These are phyloP conservation scores for Lordiphosa fenestrarum DNA, from an alignment of 2,888 invertebrate genomes.

Conservation along the genomic window DNA sequence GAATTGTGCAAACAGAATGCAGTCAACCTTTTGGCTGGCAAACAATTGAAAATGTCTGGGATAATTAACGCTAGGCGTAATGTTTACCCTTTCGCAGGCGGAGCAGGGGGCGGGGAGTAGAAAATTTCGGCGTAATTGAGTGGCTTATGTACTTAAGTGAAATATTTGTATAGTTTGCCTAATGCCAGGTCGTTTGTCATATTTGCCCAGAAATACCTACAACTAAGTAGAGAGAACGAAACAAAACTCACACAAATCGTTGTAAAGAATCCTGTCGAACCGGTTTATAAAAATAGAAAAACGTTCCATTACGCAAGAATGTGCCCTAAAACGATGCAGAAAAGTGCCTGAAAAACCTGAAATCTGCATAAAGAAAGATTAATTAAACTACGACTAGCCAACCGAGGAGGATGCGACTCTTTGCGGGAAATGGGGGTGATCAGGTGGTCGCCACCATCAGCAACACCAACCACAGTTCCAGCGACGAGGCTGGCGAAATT, in stretches of 20 bases:
- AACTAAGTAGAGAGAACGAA: background rate
- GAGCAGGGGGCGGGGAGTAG: constrained; percentile 10
- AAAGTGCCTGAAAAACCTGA: constrained; percentile 64
- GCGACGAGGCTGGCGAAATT: constrained; percentile 62
- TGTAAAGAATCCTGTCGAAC: constrained; percentile 54
- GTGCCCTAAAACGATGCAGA: constrained; percentile 74
- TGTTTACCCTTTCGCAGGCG: constrained; percentile 23
- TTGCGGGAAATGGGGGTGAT: constrained; percentile 11
- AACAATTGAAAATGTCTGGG: constrained; percentile 36
- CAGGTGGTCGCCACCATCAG: constrained; percentile 29
- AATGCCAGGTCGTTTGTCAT: constrained; percentile 27
- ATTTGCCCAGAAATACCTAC: constrained; percentile 37
- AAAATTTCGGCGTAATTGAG: constrained; percentile 69
- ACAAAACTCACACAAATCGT: constrained; percentile 17
- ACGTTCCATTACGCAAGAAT: constrained; percentile 69
- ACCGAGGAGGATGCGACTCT: constrained; percentile 49
- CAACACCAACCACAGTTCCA: constrained; percentile 48
- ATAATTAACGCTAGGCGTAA: constrained; percentile 54
- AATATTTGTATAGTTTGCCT: constrained; percentile 26
- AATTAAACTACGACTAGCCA: constrained; percentile 46
- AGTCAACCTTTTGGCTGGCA: constrained; percentile 52
- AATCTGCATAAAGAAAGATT: constrained; percentile 72
- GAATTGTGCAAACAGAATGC: constrained; percentile 69
- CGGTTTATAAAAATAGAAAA: constrained; percentile 65
- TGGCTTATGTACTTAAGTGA: constrained; percentile 55